phyloP scores from a whole-genome alignment of 2,888 invertebrate species.

The Chymomyza procnemis region DNA sequence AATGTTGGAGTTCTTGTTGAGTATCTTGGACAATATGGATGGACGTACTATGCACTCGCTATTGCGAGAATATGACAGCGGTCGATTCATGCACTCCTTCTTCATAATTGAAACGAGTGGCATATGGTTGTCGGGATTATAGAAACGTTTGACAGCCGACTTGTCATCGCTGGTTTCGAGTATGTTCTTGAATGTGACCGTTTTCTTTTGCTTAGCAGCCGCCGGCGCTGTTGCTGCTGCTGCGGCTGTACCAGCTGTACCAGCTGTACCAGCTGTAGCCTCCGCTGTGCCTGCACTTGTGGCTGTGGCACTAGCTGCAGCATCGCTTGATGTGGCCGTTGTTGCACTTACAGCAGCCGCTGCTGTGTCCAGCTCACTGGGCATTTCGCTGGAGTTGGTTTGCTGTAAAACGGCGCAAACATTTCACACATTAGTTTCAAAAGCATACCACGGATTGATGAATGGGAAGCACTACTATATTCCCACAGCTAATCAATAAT shows the following conservation, averaged over 20 bases:
- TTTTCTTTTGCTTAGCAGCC: constrained; percentile 80
- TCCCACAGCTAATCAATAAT: constrained; percentile 59
- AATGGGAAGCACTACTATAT: background rate
- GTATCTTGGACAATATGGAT: constrained; percentile 82
- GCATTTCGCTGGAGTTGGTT: constrained; percentile 55
- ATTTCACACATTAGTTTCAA: background rate
- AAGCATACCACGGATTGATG: background rate
- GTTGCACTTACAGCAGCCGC: constrained; percentile 21
- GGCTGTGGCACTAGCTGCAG: constrained; percentile 6
- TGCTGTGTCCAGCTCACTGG: constrained; percentile 45
- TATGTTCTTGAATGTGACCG: constrained; percentile 83
- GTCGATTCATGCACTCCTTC: constrained; percentile 81
- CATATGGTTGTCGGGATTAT: constrained; percentile 82
- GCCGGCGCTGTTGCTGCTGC: constrained; percentile 17
- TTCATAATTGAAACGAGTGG: constrained; percentile 83
- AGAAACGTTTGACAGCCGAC: constrained; percentile 81
- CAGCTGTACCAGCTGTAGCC: constrained; percentile 14
- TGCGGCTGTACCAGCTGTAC: too few species aligned
- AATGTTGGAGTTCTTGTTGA: constrained; percentile 81
- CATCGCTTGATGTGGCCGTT: constrained; percentile 9
- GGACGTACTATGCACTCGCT: constrained; percentile 83
- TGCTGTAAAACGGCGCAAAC: constrained; percentile 26
- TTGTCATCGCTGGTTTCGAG: constrained; percentile 83
- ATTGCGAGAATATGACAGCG: constrained; percentile 80
- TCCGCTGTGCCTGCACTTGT: constrained; percentile 12